Evolutionary conservation across 2,797 vertebrate genomes (phyloP).

Genomic region (Hirundo rustica): DNA sequence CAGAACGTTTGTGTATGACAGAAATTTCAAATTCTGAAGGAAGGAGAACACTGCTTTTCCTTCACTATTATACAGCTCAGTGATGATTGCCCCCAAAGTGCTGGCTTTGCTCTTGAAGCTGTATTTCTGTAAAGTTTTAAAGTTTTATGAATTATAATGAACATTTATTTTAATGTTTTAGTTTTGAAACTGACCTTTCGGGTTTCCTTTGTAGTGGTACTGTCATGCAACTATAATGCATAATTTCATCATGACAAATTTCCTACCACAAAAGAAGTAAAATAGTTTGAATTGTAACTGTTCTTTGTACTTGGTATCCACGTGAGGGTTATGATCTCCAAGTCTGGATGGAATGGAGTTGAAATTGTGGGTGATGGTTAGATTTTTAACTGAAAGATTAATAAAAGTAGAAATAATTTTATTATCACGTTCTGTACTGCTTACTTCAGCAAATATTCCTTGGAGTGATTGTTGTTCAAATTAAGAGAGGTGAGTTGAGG

Average conservation of each 20-base stretch:
- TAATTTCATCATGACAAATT: background rate
- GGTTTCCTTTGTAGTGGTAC: background rate
- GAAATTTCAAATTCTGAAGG: background rate
- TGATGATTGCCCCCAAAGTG: background rate
- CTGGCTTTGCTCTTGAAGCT: background rate
- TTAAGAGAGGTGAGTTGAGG: background rate
- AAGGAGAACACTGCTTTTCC: background rate
- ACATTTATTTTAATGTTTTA: background rate
- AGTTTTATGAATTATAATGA: background rate
- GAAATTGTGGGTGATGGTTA: background rate
- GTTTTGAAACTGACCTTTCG: background rate
- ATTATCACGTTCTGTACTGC: background rate
- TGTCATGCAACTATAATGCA: background rate
- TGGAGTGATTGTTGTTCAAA: background rate
- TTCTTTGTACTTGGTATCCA: background rate
- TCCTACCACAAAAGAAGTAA: background rate
- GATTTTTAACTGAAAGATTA: background rate
- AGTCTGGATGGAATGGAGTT: background rate
- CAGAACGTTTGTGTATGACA: background rate
- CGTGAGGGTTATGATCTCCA: background rate
- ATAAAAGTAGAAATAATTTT: background rate
- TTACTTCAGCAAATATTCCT: background rate
- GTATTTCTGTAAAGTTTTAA: background rate
- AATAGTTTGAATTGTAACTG: background rate
- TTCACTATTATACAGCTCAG: background rate